Base-by-base conservation (phyloP, 2,888 invertebrate genomes). In the Xestoiulus laeticollis region DNA sequence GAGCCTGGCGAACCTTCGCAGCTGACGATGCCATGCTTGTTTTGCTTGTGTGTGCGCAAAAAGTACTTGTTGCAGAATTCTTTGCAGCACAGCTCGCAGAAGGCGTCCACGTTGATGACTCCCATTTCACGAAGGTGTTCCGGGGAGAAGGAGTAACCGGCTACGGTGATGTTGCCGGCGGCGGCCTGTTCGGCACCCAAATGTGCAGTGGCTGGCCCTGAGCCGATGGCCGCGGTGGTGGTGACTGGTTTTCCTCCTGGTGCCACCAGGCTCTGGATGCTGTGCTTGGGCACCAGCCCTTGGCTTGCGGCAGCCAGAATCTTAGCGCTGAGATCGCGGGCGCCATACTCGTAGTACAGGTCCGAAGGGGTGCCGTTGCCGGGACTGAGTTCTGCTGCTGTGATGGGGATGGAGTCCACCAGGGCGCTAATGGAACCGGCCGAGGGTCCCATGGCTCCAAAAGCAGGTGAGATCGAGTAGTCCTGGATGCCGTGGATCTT, bases 31-130 rank as follows among this genome's bases (percentile, higher is more conserved):
- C 98, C 98, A 92, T 99, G 98, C n/a, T 96, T 94, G 91, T 97
- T 96, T 93, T 96, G 95, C 91, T 98, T 97, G 92, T 99, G 99
- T 85, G 97, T 96, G 87, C 96, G 94, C 83, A 99, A 93, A 91
- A 98, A 98, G 91, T 97, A 97, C 92, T 97, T 97, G 91, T 97
- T 98, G 92, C 96, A 97, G 91, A 97, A 97, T 92, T 97, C 97
- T 91, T 97, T 97, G 92, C 96, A 96, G 92, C 98, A 98, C 88
- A 97, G 94, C 92, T 97, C 97, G 92, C 98, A 98, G 92, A 96
- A 97, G n/a, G 97, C 96, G 91, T 97, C 97, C 0, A 96, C 90
- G 88, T 91, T 89, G 87, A 89, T 94, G 48, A 97, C 96, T 59
- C 97, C 97, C 88, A 97, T 93, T 88, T 95, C 94, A 38, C 95